These are phyloP conservation scores for Phrynosoma platyrhinos DNA, from an alignment of 2,113 vertebrate genomes.

Conservation along the genomic window DNA sequence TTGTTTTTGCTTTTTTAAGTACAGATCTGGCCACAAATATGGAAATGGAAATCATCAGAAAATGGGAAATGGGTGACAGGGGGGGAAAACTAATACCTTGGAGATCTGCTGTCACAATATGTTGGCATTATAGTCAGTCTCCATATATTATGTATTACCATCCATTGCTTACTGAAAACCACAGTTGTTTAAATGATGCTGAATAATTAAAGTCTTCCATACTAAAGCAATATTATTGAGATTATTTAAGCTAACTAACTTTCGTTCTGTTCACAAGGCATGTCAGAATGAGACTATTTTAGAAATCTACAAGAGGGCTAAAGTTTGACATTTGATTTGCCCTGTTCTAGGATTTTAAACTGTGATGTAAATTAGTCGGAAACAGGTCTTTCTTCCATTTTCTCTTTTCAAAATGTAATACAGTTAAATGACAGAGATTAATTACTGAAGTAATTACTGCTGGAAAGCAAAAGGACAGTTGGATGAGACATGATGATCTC, in stretches of 20 bases:
- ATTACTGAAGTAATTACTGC: conserved; percentile 84
- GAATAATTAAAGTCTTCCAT: conserved; percentile 26
- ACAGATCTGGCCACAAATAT: too few relatives aligned
- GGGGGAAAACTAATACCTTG: background rate
- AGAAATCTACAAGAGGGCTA: conserved; percentile 68
- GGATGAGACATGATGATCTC: conserved; percentile 71
- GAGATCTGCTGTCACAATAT: conserved; percentile 1
- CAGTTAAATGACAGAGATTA: conserved; percentile 87
- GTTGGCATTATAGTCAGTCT: conserved; percentile 1
- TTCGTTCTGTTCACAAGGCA: background rate
- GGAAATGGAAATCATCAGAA: too few relatives aligned
- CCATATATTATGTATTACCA: conserved; percentile 38
- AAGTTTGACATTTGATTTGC: conserved; percentile 80
- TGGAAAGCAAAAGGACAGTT: conserved; percentile 83
- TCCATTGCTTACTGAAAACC: conserved; percentile 21
- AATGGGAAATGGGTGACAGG: too few relatives aligned
- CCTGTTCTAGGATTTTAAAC: conserved; percentile 80
- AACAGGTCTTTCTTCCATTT: conserved; percentile 83
- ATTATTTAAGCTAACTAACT: conserved; percentile 46
- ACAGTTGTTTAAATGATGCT: conserved; percentile 17
- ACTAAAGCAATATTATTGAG: conserved; percentile 32
- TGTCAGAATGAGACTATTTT: conserved; percentile 58
- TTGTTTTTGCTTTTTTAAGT: too few relatives aligned
- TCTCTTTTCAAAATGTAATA: conserved; percentile 85
- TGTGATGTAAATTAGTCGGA: conserved; percentile 84